Percentiles rank a stretch among this genome's conserved stretches.
phyloP scores from a whole-genome alignment of 2,113 vertebrate genomes.

The Eclectus roratus region DNA sequence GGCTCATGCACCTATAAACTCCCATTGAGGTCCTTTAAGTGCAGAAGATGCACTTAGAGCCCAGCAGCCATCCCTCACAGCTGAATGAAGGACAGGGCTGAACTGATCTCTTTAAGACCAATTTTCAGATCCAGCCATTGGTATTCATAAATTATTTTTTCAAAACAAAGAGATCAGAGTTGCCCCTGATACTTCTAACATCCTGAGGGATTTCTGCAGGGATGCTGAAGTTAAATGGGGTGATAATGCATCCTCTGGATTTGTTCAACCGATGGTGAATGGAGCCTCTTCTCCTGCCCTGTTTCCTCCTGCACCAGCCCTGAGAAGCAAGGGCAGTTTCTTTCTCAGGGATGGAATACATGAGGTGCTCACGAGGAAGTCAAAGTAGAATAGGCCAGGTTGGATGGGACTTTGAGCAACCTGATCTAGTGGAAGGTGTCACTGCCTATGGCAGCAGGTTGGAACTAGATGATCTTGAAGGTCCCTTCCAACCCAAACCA shows the following conservation, averaged over 20 bases:
- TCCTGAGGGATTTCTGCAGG: not conserved
- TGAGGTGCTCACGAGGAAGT: not conserved
- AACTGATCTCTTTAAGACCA: not conserved
- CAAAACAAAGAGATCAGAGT: not conserved
- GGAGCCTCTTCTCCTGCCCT: not conserved
- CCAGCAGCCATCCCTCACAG: not conserved
- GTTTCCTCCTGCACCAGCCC: rapidly evolving
- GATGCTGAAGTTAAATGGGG: not conserved
- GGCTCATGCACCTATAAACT: not conserved
- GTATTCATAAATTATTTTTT: not conserved
- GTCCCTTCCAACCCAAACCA: not conserved
- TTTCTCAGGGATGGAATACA: not conserved
- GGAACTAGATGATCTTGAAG: not conserved
- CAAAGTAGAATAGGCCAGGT: not conserved
- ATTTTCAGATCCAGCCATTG: not conserved
- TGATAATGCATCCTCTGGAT: not conserved
- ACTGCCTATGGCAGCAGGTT: not conserved
- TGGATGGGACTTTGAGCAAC: not conserved
- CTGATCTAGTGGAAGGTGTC: not conserved
- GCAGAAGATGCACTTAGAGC: not conserved
- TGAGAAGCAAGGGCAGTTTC: not conserved
- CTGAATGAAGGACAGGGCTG: not conserved
- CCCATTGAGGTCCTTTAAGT: rapidly evolving
- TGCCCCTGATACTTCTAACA: not conserved
- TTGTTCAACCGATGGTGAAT: rapidly evolving